Evolutionary conservation across 2,888 invertebrate genomes (phyloP).

Genomic region (Acheta domesticus): DNA sequence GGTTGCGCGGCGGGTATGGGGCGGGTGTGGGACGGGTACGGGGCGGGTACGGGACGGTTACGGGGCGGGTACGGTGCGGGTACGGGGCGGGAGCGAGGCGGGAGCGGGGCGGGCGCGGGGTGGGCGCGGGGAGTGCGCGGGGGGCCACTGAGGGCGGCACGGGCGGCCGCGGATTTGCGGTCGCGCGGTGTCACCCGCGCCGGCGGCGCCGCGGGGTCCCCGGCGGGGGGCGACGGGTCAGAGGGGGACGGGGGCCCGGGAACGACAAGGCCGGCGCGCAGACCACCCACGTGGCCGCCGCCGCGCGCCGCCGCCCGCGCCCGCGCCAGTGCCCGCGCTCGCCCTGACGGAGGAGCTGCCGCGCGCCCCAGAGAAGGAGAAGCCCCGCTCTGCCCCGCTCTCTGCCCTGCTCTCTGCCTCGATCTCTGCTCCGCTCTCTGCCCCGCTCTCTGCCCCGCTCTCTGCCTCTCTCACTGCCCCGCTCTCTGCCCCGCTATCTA

Average conservation of each 20-base stretch:
- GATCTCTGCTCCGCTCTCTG: neutral
- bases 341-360: neutral
- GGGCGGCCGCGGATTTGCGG: neutral
- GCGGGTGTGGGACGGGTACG: too few relatives aligned
- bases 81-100: too few relatives aligned
- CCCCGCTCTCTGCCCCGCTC: neutral
- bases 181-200: neutral
- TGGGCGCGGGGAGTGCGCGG: too few relatives aligned
- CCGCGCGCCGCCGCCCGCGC: neutral
- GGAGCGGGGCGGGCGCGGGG: neutral
- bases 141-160: neutral
- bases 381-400: neutral
- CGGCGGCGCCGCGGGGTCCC: neutral
- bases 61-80: neutral
- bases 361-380: too few relatives aligned
- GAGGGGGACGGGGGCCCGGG: neutral
- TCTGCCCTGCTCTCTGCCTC: neutral
- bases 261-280: slow-evolving; percentile 18
- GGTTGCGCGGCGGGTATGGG: neutral
- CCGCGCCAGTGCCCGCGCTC: neutral
- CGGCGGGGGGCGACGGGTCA: neutral
- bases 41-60: neutral
- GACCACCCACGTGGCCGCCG: slow-evolving; percentile 18
- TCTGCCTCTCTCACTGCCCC: too few relatives aligned
- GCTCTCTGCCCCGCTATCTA: neutral